These are phyloP conservation scores for Neomorphus geoffroyi DNA, from an alignment of 2,797 vertebrate species.

Conservation along the genomic window DNA sequence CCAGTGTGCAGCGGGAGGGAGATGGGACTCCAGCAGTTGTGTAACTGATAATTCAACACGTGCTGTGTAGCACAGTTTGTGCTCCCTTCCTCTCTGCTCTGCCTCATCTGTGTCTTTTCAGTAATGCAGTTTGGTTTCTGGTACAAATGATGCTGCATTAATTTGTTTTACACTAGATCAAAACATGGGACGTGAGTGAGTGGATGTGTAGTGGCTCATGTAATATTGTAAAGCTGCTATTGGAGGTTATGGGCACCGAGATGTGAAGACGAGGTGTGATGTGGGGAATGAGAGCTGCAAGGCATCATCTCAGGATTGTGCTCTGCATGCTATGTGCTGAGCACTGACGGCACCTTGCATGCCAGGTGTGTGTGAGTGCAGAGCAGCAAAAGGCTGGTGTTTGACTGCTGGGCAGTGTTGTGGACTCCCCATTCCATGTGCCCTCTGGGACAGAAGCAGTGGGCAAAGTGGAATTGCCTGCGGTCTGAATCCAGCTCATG, in stretches of 20 bases:
- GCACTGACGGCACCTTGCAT: not conserved
- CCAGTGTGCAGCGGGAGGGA: not conserved
- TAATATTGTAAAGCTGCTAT: not conserved
- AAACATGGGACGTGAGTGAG: not conserved
- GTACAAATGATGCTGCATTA: not conserved
- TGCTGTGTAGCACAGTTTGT: rapidly evolving
- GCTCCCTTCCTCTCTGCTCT: not conserved
- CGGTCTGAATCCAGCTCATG: not conserved
- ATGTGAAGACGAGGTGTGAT: not conserved
- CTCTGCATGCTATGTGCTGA: not conserved
- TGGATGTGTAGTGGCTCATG: not conserved
- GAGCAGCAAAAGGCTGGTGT: not conserved
- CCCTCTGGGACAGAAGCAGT: not conserved
- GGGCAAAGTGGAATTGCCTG: not conserved
- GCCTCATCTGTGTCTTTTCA: not conserved
- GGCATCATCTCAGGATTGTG: not conserved
- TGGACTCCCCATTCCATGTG: rapidly evolving
- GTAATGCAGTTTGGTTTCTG: not conserved
- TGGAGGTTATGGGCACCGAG: not conserved
- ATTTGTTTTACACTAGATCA: not conserved
- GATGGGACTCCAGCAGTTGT: not conserved
- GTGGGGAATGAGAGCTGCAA: not conserved
- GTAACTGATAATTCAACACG: rapidly evolving
- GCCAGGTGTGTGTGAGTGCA: not conserved
- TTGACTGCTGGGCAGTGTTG: not conserved